These are phyloP conservation scores for Odontomachus brunneus DNA, from an alignment of 1,140 invertebrate genomes.

Conservation along the genomic window DNA sequence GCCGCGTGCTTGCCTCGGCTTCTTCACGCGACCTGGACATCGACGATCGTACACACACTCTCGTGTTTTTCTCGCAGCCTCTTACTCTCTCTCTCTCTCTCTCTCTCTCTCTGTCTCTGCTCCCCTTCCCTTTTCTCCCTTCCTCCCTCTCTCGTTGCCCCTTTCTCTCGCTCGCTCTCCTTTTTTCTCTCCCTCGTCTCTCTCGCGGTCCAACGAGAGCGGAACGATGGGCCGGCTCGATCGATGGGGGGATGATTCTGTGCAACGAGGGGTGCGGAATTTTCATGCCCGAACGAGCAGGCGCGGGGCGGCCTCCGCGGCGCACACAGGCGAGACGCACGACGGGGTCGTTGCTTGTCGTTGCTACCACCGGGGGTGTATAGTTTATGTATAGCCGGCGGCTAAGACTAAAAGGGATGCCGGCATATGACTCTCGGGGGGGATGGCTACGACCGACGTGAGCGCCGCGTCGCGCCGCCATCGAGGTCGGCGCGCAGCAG, in stretches of 20 bases:
- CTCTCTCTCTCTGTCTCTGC: constrained; percentile 8
- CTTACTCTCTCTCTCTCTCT: neutral
- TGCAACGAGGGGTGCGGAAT: constrained; percentile 76
- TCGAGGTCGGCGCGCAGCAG: constrained; percentile 42
- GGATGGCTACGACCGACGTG: constrained; percentile 25
- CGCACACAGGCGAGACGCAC: constrained; percentile 65
- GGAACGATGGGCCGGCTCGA: constrained; percentile 67
- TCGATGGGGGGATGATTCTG: constrained; percentile 73
- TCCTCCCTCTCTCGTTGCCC: neutral
- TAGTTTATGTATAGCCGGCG: constrained; percentile 71
- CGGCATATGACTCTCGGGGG: neutral
- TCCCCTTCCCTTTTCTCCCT: neutral
- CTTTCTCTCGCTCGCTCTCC: neutral
- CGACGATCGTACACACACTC: constrained; percentile 18
- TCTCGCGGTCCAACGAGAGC: constrained; percentile 58
- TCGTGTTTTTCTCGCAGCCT: neutral
- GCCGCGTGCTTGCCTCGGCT: constrained; percentile 18
- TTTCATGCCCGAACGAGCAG: constrained; percentile 74
- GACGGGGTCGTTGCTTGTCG: constrained; percentile 65
- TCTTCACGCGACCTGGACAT: constrained; percentile 38
- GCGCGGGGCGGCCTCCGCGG: constrained; percentile 63
- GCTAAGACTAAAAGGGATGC: constrained; percentile 73
- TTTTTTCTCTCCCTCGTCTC: constrained; percentile 15
- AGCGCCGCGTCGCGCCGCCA: constrained; percentile 43
- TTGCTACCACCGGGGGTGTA: constrained; percentile 48